phyloP scores from a whole-genome alignment of 2,888 invertebrate genomes.

The Nymphalis c-album region DNA sequence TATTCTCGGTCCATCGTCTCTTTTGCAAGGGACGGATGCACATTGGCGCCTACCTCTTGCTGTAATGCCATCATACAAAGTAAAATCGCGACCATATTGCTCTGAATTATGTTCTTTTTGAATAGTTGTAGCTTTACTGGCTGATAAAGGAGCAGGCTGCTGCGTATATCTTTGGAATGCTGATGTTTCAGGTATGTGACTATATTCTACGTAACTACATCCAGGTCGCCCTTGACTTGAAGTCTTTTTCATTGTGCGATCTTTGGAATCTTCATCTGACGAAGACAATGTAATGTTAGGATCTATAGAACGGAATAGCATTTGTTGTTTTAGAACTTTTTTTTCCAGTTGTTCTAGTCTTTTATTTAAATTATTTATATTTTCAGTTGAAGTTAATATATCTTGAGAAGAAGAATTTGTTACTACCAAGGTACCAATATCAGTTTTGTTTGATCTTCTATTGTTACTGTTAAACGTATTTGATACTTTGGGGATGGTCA shows the following conservation, averaged over 20 bases:
- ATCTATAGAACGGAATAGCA: constrained; percentile 65
- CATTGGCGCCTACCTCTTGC: constrained; percentile 69
- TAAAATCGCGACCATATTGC: constrained; percentile 73
- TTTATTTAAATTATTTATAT: constrained; percentile 55
- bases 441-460: constrained; percentile 53
- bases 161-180: constrained; percentile 72
- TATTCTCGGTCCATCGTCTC: constrained; percentile 63
- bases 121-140: constrained; percentile 66
- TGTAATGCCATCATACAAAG: constrained; percentile 73
- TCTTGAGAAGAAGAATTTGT: constrained; percentile 58
- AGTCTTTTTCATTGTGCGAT: constrained; percentile 49
- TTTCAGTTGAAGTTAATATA: constrained; percentile 44
- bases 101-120: constrained; percentile 75
- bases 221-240: constrained; percentile 56
- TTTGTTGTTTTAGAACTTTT: constrained; percentile 67
- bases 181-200: constrained; percentile 71
- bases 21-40: constrained; percentile 71
- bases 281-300: constrained; percentile 61
- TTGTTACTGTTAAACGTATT: constrained; percentile 46
- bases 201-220: constrained; percentile 74
- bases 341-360: constrained; percentile 65
- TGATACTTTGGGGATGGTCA: constrained; percentile 58
- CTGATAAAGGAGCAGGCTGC: constrained; percentile 60
- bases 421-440: constrained; percentile 58
- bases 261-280: constrained; percentile 62